A percentile compares a stretch with the other conserved stretches of the same genome.
These are phyloP conservation scores for Pyxicephalus adspersus DNA, from an alignment of 2,113 vertebrate species.

Conservation along the genomic window DNA sequence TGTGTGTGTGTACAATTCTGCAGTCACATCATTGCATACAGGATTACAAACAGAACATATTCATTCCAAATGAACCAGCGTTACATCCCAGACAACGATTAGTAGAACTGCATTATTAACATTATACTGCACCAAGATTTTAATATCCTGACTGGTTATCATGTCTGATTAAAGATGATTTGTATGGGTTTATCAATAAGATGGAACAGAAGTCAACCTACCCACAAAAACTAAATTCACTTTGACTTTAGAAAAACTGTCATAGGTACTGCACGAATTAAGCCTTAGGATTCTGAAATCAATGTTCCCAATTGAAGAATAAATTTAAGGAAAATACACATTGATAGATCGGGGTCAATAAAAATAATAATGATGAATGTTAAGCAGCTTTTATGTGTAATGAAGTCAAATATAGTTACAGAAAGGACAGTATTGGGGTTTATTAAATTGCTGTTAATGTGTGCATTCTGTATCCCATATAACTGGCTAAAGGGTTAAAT, in stretches of 20 bases:
- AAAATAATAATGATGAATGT: slow-evolving; percentile 83
- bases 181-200: slow-evolving; percentile 75
- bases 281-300: slow-evolving; percentile 69
- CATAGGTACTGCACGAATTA: slow-evolving; percentile 73
- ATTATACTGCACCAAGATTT: slow-evolving; percentile 86
- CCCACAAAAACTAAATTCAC: slow-evolving; percentile 75
- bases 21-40: slow-evolving; percentile 83
- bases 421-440: background rate
- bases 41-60: slow-evolving; percentile 84
- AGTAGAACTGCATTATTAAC: slow-evolving; percentile 80
- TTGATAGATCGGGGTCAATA: slow-evolving; percentile 67
- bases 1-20: slow-evolving; percentile 73
- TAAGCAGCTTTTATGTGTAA: slow-evolving; percentile 83
- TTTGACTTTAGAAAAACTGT: slow-evolving; percentile 71
- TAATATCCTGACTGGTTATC: slow-evolving; percentile 65
- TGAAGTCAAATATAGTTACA: slow-evolving; percentile 56
- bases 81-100: slow-evolving; percentile 83
- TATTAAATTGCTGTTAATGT: background rate
- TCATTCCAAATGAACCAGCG: slow-evolving; percentile 78
- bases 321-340: background rate
- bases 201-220: slow-evolving; percentile 77
- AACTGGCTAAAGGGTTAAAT: slow-evolving; percentile 15
- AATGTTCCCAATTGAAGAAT: slow-evolving; percentile 63
- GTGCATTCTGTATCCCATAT: background rate
- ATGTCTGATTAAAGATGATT: slow-evolving; percentile 69